Percentiles rank a stretch among this genome's conserved stretches.
phyloP scores from a whole-genome alignment of 2,113 vertebrate species.

The Zapus hudsonius region DNA sequence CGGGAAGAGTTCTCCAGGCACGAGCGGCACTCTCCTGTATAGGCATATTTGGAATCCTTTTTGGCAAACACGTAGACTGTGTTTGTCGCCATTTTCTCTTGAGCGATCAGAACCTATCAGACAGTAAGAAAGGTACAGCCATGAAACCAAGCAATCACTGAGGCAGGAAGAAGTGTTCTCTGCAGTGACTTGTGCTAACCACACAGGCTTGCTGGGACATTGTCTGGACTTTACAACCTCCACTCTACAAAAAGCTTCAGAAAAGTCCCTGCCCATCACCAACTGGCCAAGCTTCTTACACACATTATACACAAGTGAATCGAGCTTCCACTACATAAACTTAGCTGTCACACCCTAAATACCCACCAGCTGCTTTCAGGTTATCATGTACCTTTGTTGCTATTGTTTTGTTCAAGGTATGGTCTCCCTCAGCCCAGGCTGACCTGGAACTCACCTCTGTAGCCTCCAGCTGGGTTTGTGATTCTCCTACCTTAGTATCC shows the following conservation, averaged over 20 bases:
- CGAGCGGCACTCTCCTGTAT: conserved; percentile 97
- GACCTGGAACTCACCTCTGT: no score
- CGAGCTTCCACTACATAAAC: not conserved
- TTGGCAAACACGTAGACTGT: conserved; percentile 99
- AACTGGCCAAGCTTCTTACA: not conserved
- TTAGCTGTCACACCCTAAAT: not conserved
- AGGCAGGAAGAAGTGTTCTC: conserved; percentile 22
- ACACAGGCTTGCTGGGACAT: not conserved
- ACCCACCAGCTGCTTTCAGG: not conserved
- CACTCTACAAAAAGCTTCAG: conserved; percentile 9
- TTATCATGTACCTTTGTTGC: no score
- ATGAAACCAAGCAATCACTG: not conserved
- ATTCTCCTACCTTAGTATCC: no score
- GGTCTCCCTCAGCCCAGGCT: no score
- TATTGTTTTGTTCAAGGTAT: no score
- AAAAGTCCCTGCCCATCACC: not conserved
- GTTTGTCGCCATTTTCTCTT: conserved; percentile 99
- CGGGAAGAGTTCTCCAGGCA: conserved; percentile 98
- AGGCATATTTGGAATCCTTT: conserved; percentile 99
- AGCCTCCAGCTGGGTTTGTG: no score
- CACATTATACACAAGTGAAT: not conserved
- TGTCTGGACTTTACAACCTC: conserved; percentile 27
- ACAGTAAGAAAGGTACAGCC: conserved; percentile 37
- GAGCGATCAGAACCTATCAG: conserved; percentile 95
- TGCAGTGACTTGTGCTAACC: conserved; percentile 32